Evolutionary conservation across 1,140 invertebrate species (phyloP), one percentile per base, ranked within the genome.

Genomic region (Andrena cerasifolii): DNA sequence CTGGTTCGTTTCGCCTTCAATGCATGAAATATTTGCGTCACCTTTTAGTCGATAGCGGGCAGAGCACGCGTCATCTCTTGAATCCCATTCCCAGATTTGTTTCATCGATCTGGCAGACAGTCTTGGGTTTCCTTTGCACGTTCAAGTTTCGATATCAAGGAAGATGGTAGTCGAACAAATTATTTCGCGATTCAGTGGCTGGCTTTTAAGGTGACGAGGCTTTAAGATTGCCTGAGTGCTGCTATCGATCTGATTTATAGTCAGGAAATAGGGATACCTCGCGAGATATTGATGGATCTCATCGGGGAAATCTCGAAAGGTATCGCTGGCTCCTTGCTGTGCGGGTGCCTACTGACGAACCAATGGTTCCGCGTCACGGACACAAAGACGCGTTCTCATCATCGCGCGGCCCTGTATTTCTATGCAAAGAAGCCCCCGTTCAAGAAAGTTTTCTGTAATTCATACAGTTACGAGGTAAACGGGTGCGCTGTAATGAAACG

Each of bases 51-150:
- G 7, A 63, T 28, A 54, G 33, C 53, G 10, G 58, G n/a, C 16
- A 31, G 53, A 59, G 40, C 36, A 26, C 40, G n/a, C 72, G n/a
- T n/a, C 45, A 24, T 61, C 61, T 54, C 24, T 43, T 31, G 47
- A 77, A 78, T 81, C 66, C 45, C 78, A 66, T 78, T 72, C 78
- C 24, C 26, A 53, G 31, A 49, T 67, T 63, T 67, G n/a, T n/a
- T n/a, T n/a, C n/a, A n/a, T n/a, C n/a, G n/a, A n/a, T n/a, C n/a
- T n/a, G n/a, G n/a, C n/a, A n/a, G n/a, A n/a, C n/a, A n/a, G n/a
- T n/a, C n/a, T n/a, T n/a, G n/a, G n/a, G n/a, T n/a, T n/a, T n/a
- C n/a, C n/a, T n/a, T n/a, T n/a, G n/a, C n/a, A n/a, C n/a, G n/a
- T n/a, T n/a, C n/a, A n/a, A n/a, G n/a, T n/a, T n/a, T n/a, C n/a